Conservation (phyloP, 2,113 vertebrate genomes). For the Heterochromis multidens region DNA sequence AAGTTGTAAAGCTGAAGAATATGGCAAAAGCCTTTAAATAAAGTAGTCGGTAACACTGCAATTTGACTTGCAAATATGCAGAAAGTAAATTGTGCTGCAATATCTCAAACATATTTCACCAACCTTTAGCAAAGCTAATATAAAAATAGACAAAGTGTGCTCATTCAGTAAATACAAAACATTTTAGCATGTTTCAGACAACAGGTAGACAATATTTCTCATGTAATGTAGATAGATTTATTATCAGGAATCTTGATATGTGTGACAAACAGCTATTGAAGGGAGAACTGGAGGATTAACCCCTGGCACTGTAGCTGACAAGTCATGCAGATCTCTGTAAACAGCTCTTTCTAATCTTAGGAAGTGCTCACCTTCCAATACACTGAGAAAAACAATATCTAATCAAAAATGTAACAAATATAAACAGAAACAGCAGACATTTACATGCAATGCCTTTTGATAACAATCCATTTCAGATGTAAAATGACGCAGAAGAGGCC, state of each 20-base stretch:
- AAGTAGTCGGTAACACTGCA: slow-evolving; percentile 62
- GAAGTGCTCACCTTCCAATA: slow-evolving; percentile 49
- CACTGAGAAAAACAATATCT: slow-evolving; percentile 59
- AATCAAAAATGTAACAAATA: slow-evolving; percentile 69
- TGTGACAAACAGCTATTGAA: slow-evolving; percentile 27
- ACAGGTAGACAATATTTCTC: not conserved
- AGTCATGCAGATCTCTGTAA: slow-evolving; percentile 42
- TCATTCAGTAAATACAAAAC: slow-evolving; percentile 23
- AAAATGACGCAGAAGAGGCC: slow-evolving; percentile 75
- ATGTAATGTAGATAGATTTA: not conserved
- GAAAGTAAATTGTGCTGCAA: slow-evolving; percentile 58
- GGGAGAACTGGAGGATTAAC: slow-evolving; percentile 46
- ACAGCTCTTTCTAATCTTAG: slow-evolving; percentile 44
- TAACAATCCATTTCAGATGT: slow-evolving; percentile 68
- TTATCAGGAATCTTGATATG: slow-evolving; percentile 37
- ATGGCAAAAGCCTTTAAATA: slow-evolving; percentile 65
- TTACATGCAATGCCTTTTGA: slow-evolving; percentile 58
- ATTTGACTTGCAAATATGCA: slow-evolving; percentile 76
- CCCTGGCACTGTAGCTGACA: slow-evolving; percentile 26
- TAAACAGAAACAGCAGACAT: slow-evolving; percentile 55
- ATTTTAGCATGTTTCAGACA: slow-evolving; percentile 7
- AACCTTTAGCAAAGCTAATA: slow-evolving; percentile 53
- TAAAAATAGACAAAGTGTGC: slow-evolving; percentile 26
- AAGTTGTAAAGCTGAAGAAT: slow-evolving; percentile 74
- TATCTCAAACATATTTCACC: slow-evolving; percentile 51